phyloP scores from a whole-genome alignment of 2,888 invertebrate genomes.

The Liposcelis brunnea region DNA sequence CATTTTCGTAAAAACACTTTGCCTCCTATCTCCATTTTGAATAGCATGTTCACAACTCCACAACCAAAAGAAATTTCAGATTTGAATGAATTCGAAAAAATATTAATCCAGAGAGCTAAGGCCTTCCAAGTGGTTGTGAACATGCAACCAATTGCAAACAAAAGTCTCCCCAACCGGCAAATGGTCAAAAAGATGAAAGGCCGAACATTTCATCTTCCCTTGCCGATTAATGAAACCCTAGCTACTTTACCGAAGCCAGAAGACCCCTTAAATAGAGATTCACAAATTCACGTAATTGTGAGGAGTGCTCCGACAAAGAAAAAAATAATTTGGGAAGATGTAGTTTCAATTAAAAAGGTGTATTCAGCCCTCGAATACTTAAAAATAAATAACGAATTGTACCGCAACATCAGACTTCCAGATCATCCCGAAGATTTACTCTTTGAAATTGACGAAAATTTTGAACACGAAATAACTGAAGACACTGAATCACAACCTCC shows the following conservation, averaged over 20 bases:
- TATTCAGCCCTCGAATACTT: slow-evolving; percentile 19
- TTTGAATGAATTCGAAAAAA: slow-evolving; percentile 18
- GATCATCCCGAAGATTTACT: slow-evolving; percentile 13
- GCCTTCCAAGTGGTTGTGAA: slow-evolving; percentile 22
- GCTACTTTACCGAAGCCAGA: slow-evolving; percentile 20
- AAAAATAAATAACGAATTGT: slow-evolving; percentile 20
- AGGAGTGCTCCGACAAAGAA: slow-evolving; percentile 20
- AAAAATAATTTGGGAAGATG: slow-evolving; percentile 19
- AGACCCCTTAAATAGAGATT: slow-evolving; percentile 19
- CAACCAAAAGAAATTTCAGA: too few species aligned
- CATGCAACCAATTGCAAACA: slow-evolving; percentile 21
- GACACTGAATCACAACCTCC: too few species aligned
- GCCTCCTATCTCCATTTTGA: too few species aligned
- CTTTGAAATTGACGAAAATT: slow-evolving; percentile 7
- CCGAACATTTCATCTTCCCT: slow-evolving; percentile 22
- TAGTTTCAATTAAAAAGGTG: slow-evolving; percentile 21
- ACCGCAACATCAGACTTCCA: slow-evolving; percentile 18
- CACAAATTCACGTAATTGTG: slow-evolving; percentile 21
- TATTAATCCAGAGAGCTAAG: slow-evolving; percentile 21
- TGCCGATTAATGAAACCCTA: slow-evolving; percentile 22
- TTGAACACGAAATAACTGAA: slow-evolving; percentile 13
- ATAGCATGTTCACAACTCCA: too few species aligned
- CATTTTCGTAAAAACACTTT: too few species aligned
- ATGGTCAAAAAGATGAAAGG: slow-evolving; percentile 17
- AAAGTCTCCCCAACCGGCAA: slow-evolving; percentile 18